Conservation (phyloP, 1,140 invertebrate species). For the Tetragnatha versicolor region DNA sequence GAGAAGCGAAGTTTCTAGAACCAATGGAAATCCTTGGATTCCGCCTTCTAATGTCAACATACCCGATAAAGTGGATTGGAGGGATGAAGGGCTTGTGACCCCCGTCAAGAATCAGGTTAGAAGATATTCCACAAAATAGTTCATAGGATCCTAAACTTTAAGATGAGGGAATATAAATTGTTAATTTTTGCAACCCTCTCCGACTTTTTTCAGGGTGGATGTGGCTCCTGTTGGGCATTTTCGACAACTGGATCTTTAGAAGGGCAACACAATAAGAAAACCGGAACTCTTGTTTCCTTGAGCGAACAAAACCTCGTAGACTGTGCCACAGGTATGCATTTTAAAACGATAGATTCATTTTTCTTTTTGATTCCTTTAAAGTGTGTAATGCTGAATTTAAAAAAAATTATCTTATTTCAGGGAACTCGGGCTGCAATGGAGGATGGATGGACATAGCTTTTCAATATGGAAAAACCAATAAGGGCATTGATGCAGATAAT, state of each 20-base stretch:
- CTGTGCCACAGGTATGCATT: conserved; percentile 73
- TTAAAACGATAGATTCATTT: no score
- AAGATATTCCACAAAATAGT: not conserved
- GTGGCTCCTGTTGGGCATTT: conserved; percentile 95
- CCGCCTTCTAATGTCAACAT: not conserved
- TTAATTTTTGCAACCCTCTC: not conserved
- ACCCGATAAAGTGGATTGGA: conserved; percentile 63
- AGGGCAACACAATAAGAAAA: conserved; percentile 91
- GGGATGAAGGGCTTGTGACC: conserved; percentile 63
- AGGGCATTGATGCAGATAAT: conserved; percentile 68
- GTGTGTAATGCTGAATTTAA: not conserved
- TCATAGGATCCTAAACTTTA: not conserved
- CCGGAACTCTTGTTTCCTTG: conserved; percentile 83
- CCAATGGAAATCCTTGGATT: not conserved
- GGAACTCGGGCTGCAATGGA: conserved; percentile 72
- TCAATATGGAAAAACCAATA: conserved; percentile 63
- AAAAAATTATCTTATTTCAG: conserved; percentile 5
- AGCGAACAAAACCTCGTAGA: conserved; percentile 98
- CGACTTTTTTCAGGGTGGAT: conserved; percentile 68
- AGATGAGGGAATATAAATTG: not conserved
- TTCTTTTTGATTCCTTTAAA: not conserved
- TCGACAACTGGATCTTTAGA: conserved; percentile 91
- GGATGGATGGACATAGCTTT: conserved; percentile 32
- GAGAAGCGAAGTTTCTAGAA: no score
- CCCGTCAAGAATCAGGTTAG: conserved; percentile 65